A percentile compares a stretch with the other conserved stretches of the same genome.
Conservation (phyloP, 2,888 invertebrate genomes). For the Drosophila stalkeri region DNA sequence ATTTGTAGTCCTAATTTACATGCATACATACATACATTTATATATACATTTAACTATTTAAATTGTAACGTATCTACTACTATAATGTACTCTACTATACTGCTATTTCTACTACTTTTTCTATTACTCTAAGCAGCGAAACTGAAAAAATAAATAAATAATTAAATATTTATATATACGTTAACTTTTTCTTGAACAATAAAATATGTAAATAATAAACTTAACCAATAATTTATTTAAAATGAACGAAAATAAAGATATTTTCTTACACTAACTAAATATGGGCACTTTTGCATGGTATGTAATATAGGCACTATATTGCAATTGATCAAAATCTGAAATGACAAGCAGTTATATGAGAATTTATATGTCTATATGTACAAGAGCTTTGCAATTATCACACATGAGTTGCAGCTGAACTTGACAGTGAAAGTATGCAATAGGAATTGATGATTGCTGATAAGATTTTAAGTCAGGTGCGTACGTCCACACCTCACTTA, state of each 20-base stretch:
- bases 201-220: conserved; percentile 2
- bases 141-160: conserved; percentile 35
- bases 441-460: background rate
- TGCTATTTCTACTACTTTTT: conserved; percentile 44
- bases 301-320: no score
- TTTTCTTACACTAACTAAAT: no score
- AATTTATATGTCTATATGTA: no score
- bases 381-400: no score
- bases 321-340: no score
- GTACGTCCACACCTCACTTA: background rate
- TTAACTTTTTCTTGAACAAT: background rate
- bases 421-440: conserved; percentile 1
- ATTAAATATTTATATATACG: conserved; percentile 53
- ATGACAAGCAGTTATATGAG: no score
- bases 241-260: background rate
- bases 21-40: conserved; percentile 1
- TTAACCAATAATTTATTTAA: background rate
- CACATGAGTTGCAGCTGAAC: background rate
- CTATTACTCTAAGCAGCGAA: conserved; percentile 56
- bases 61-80: conserved; percentile 55
- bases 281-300: no score
- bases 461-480: background rate
- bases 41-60: conserved; percentile 44
- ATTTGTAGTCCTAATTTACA: conserved; percentile 62
- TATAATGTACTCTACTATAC: conserved; percentile 9